Evolutionary conservation across 2,797 vertebrate genomes (phyloP).

Genomic region (Myotis myotis): DNA sequence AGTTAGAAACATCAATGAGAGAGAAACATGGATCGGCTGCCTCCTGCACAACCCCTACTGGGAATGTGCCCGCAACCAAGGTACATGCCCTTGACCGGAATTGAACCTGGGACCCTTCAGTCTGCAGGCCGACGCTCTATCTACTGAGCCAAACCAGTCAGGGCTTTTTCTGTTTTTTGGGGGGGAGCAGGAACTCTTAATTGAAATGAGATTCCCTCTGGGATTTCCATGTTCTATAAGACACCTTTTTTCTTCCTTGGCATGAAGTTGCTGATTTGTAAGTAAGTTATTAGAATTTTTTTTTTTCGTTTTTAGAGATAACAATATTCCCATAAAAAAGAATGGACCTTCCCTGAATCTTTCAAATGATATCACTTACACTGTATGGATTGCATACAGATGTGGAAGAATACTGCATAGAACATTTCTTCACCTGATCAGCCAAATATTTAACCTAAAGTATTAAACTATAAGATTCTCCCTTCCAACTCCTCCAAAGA

Average conservation of each 20-base stretch:
- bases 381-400: neutral
- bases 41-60: no score
- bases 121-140: no score
- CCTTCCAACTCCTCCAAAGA: slow-evolving; percentile 4
- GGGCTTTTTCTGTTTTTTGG: no score
- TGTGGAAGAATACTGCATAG: neutral
- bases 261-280: neutral
- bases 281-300: neutral
- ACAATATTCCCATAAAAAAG: neutral
- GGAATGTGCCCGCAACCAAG: no score
- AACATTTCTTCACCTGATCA: neutral
- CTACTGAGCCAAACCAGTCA: no score
- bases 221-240: neutral
- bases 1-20: no score
- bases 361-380: neutral
- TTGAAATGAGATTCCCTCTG: neutral
- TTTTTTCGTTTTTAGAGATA: neutral
- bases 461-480: neutral
- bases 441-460: neutral
- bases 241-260: neutral
- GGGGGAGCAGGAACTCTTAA: neutral
- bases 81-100: no score
- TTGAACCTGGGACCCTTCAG: no score
- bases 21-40: no score
- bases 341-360: neutral